Percentiles rank a stretch among this genome's conserved stretches.
These are phyloP conservation scores for Alethe castanea DNA, from an alignment of 2,113 vertebrate genomes.

Conservation along the genomic window DNA sequence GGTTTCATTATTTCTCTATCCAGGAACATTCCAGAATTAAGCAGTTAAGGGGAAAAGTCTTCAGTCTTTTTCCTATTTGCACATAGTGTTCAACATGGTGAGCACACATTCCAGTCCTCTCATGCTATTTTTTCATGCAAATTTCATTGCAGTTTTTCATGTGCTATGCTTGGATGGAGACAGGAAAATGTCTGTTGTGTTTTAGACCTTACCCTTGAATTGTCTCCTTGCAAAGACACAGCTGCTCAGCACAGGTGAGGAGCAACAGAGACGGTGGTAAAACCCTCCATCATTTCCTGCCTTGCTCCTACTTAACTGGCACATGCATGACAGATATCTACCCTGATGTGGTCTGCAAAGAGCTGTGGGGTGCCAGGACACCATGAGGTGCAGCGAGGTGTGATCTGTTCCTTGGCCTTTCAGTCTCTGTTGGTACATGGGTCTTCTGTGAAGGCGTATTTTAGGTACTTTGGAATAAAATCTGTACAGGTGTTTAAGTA, in stretches of 20 bases:
- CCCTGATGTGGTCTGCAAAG: neutral
- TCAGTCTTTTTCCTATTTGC: neutral
- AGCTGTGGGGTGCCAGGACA: neutral
- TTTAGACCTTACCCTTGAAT: neutral
- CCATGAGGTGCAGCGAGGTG: rapidly evolving
- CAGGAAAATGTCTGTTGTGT: neutral
- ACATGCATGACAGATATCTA: rapidly evolving
- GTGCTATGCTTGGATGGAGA: neutral
- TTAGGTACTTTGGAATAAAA: slow-evolving; percentile 3
- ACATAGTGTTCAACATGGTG: neutral
- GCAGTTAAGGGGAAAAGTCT: neutral
- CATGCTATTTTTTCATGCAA: neutral
- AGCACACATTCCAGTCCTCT: neutral
- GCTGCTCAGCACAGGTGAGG: neutral
- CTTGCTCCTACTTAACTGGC: neutral
- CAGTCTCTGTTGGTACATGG: neutral
- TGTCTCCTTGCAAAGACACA: neutral
- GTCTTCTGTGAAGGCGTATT: neutral
- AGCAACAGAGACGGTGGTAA: neutral
- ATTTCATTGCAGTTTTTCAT: neutral
- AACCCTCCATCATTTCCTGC: neutral
- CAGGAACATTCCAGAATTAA: slow-evolving; percentile 11
- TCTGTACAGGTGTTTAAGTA: slow-evolving; percentile 25
- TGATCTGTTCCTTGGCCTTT: neutral
- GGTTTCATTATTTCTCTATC: neutral